Conservation (phyloP, 2,888 invertebrate species). For the Drosophila recens region DNA sequence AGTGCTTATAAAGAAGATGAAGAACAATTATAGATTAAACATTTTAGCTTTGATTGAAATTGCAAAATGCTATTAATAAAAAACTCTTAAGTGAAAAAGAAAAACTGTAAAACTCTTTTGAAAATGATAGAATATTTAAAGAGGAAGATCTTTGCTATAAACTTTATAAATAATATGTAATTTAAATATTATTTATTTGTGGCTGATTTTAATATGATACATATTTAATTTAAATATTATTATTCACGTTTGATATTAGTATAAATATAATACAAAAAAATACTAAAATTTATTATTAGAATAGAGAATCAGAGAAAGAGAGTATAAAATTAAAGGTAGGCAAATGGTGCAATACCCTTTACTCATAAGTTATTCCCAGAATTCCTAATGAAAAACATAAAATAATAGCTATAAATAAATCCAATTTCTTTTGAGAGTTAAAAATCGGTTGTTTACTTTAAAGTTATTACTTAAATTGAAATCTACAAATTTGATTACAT, state of each 20-base stretch:
- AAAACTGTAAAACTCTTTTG: not conserved
- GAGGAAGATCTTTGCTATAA: no score
- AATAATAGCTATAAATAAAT: constrained; percentile 8
- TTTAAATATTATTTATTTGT: no score
- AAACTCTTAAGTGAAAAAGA: not conserved
- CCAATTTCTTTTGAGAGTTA: not conserved
- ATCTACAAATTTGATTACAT: constrained; percentile 34
- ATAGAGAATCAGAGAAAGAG: no score
- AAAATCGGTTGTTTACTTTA: constrained; percentile 21
- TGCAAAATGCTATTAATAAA: constrained; percentile 10
- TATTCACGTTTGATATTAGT: no score
- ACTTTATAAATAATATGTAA: no score
- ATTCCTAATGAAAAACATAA: not conserved
- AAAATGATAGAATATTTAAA: not conserved
- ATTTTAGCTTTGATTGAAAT: constrained; percentile 28
- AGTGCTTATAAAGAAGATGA: constrained; percentile 5
- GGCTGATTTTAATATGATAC: no score
- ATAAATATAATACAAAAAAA: no score
- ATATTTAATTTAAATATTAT: no score
- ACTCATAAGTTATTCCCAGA: not conserved
- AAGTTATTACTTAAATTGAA: constrained; percentile 38
- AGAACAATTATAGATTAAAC: constrained; percentile 15
- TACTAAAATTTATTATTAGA: no score
- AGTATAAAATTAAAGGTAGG: no score
- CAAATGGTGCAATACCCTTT: not conserved